These are phyloP conservation scores for Paraescarpia echinospica DNA, from an alignment of 1,140 invertebrate species.

Conservation along the genomic window DNA sequence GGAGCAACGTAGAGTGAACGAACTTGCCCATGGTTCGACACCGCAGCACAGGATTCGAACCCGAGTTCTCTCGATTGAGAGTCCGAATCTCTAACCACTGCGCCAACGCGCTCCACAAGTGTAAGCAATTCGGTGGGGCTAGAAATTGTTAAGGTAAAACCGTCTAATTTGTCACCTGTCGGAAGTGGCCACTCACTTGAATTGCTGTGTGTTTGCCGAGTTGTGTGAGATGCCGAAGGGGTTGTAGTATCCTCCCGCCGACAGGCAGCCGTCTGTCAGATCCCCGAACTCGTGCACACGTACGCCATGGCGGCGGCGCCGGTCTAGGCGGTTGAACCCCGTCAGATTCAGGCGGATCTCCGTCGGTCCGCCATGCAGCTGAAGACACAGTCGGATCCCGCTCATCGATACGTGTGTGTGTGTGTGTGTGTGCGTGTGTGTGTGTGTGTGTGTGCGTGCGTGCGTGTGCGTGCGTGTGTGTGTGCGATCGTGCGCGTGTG, in stretches of 20 bases:
- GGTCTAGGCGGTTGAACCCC: neutral
- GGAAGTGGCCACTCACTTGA: neutral
- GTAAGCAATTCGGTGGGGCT: neutral
- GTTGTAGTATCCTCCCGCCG: slow-evolving; percentile 40
- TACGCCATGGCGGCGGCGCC: slow-evolving; percentile 42
- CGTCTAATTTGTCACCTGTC: neutral
- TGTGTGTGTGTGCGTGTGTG: neutral
- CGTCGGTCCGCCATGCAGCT: slow-evolving; percentile 16
- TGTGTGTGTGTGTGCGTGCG: neutral
- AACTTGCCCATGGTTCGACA: too few species aligned
- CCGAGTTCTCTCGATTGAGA: too few species aligned
- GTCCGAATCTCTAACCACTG: too few species aligned
- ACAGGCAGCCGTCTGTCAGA: slow-evolving; percentile 38
- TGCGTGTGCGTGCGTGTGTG: slow-evolving; percentile 12
- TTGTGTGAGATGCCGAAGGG: slow-evolving; percentile 38
- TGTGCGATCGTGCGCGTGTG: neutral
- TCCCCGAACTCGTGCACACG: slow-evolving; percentile 55
- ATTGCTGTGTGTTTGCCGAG: slow-evolving; percentile 29
- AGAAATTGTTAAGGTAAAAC: neutral
- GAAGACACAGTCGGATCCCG: too few species aligned
- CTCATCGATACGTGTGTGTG: neutral
- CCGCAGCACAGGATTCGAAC: too few species aligned
- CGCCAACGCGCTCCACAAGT: neutral
- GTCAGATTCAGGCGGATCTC: slow-evolving; percentile 7
- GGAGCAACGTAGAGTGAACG: too few species aligned